Evolutionary conservation across 2,888 invertebrate genomes (phyloP), one percentile per base, ranked within the genome.

Genomic region (Pandemis heparana): DNA sequence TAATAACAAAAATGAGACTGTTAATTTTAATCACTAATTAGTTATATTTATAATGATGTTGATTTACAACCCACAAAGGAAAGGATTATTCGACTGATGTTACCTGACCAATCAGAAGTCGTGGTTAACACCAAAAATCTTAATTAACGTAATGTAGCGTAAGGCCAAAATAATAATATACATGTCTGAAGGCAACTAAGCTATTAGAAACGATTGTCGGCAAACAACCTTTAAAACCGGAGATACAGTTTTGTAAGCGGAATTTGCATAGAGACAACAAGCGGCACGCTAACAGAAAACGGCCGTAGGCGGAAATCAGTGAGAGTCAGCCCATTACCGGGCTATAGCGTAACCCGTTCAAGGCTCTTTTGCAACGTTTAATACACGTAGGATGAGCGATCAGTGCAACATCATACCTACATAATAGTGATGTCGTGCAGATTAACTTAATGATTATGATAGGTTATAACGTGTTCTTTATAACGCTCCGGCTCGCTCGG

Each of bases 231-330:
- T 79, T 79, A 83, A 81, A 83, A 83, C 80, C 81, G 82, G 83
- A 84, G 83, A 80, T 81, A 78, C 80, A 81, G 80, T 84, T 83
- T 82, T 76, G 82, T 85, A 80, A 83, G 79, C 81, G 80, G 80
- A 83, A 87, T 87, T 87, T 85, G 84, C 85, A 86, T 87, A 80
- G 82, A 87, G 82, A 87, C 86, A 87, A 83, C 79, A 56, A 72
- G 75, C 70, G 74, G 76, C 70, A 70, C 73, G 77, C 78, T 81
- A 78, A 79, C 81, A 83, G 83, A 85, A 84, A 85, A 81, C 76
- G 79, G 75, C 75, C 77, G 90, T 90, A 86, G 89, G 89, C 87
- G 89, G 84, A 82, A 82, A 79, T 61, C 77, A 81, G 87, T 83
- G 85, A 87, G 85, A 87, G 83, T 79, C 76, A 78, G 74, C 78